A percentile compares a stretch with the other conserved stretches of the same genome.
These are phyloP conservation scores for Phalacrocorax pelagicus DNA, from an alignment of 2,113 vertebrate species.

Conservation along the genomic window DNA sequence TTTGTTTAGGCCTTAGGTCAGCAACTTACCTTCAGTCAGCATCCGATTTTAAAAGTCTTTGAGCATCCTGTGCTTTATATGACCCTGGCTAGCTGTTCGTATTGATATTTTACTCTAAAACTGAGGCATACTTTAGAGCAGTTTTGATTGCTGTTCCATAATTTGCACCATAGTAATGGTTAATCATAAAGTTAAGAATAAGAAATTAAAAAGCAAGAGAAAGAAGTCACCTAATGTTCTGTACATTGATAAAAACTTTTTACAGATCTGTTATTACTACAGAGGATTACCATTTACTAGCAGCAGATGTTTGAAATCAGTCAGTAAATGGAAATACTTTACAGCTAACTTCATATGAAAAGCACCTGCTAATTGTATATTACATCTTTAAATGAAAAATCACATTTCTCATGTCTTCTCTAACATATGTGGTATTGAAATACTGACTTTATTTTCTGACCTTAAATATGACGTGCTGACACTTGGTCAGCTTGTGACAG, in stretches of 20 bases:
- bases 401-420: background rate
- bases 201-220: background rate
- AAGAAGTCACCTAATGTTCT: background rate
- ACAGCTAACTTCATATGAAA: background rate
- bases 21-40: background rate
- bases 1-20: background rate
- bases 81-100: background rate
- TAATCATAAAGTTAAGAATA: background rate
- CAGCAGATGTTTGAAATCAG: background rate
- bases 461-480: background rate
- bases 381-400: background rate
- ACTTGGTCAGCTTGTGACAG: background rate
- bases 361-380: background rate
- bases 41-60: background rate
- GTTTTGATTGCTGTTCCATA: background rate
- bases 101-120: background rate
- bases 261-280: background rate
- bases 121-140: background rate
- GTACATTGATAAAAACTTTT: background rate
- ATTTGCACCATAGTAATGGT: background rate
- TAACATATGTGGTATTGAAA: background rate
- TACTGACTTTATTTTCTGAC: conserved; percentile 9
- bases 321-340: background rate
- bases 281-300: background rate
- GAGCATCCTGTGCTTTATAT: background rate